These are phyloP conservation scores for Polydesmus complanatus DNA, from an alignment of 2,888 invertebrate genomes.

Conservation along the genomic window DNA sequence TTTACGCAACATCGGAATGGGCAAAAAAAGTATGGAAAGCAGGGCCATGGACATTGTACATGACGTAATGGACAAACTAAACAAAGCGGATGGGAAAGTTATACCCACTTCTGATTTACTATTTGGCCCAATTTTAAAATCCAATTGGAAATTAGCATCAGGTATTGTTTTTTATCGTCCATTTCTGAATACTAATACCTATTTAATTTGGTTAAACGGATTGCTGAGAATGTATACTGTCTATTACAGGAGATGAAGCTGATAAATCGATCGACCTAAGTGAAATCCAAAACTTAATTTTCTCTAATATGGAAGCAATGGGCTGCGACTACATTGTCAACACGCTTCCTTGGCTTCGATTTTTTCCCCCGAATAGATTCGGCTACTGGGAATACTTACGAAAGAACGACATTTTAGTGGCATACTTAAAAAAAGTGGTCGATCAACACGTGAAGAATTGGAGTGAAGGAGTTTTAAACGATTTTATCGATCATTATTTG, in stretches of 20 bases:
- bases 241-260: too few species aligned
- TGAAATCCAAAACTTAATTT: too few species aligned
- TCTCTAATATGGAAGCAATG: too few species aligned
- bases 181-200: neutral
- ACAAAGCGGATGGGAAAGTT: neutral
- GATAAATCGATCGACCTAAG: too few species aligned
- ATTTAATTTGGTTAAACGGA: neutral
- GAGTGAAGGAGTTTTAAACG: neutral
- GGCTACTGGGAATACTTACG: neutral
- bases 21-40: neutral
- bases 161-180: neutral
- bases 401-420: neutral
- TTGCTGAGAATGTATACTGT: too few species aligned
- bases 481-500: neutral
- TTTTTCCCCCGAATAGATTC: neutral
- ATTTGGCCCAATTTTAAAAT: neutral
- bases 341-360: neutral
- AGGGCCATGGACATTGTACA: neutral
- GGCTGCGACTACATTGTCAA: neutral
- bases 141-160: neutral
- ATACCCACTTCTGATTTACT: neutral
- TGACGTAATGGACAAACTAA: neutral
- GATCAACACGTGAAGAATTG: neutral
- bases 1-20: neutral
- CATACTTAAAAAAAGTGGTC: neutral